Evolutionary conservation across 2,888 invertebrate genomes (phyloP).

Genomic region (Agrypnus murinus): DNA sequence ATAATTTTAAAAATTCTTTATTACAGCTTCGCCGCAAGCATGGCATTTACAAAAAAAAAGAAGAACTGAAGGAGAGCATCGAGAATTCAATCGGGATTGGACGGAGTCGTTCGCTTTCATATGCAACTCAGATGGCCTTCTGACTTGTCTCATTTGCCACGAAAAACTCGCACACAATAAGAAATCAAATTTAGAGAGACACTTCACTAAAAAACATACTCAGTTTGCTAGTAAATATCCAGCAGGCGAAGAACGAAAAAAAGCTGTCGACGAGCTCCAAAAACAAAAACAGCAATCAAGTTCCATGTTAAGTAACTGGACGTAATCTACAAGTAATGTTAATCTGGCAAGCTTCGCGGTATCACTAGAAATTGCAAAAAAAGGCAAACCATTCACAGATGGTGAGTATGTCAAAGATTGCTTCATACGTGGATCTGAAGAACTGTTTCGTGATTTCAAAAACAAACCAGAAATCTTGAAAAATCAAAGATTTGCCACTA

Average conservation of each 20-base stretch:
- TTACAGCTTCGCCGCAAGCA: too few species aligned
- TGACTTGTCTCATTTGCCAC: slow-evolving; percentile 32
- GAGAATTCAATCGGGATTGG: neutral
- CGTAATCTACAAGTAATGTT: slow-evolving; percentile 53
- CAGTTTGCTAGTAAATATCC: slow-evolving; percentile 32
- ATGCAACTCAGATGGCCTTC: slow-evolving; percentile 8
- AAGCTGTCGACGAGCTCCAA: slow-evolving; percentile 6
- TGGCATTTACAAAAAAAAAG: neutral
- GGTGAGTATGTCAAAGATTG: slow-evolving; percentile 53
- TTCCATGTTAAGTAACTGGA: slow-evolving; percentile 44
- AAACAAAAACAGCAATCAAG: neutral
- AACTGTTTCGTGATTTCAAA: slow-evolving; percentile 58
- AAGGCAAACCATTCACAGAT: slow-evolving; percentile 53
- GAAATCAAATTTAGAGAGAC: slow-evolving; percentile 39
- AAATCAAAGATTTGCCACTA: too few species aligned
- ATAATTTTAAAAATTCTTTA: too few species aligned
- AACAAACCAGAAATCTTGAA: slow-evolving; percentile 57
- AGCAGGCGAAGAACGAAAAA: neutral
- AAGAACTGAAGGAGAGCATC: neutral
- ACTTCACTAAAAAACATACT: slow-evolving; percentile 22
- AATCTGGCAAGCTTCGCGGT: slow-evolving; percentile 48
- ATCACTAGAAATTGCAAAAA: slow-evolving; percentile 47
- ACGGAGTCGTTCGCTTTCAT: neutral
- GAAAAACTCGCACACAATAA: slow-evolving; percentile 9
- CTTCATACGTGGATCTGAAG: slow-evolving; percentile 54